Percentiles rank a stretch among this genome's conserved stretches.
Conservation (phyloP, 2,797 vertebrate genomes). For the Lepus oiostolus region DNA sequence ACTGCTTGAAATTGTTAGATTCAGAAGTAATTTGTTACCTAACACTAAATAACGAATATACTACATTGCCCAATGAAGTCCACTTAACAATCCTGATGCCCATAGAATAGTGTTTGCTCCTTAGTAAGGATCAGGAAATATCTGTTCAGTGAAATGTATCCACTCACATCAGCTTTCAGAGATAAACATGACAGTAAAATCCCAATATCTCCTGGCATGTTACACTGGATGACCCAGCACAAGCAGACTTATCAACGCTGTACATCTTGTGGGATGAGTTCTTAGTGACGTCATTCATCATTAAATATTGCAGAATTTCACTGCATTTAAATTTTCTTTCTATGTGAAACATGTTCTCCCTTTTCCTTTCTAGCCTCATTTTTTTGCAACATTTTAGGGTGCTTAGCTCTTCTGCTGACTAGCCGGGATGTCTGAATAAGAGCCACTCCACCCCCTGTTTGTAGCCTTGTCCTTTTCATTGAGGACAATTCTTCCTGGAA, state of each 20-base stretch:
- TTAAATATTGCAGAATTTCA: neutral
- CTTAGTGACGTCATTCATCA: neutral
- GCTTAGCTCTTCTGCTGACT: neutral
- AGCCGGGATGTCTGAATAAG: neutral
- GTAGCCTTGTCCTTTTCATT: neutral
- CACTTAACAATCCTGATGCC: neutral
- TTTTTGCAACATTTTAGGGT: neutral
- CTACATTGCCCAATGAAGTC: neutral
- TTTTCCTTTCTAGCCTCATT: neutral
- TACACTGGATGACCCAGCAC: neutral
- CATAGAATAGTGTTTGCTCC: neutral
- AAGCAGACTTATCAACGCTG: neutral
- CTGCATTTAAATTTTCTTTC: neutral
- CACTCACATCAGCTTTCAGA: neutral
- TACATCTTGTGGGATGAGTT: neutral
- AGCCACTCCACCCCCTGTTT: slow-evolving; percentile 58
- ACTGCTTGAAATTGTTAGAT: neutral
- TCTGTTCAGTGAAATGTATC: neutral
- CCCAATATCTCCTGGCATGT: neutral
- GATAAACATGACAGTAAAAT: neutral
- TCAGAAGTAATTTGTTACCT: neutral
- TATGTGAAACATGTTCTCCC: neutral
- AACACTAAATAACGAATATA: neutral
- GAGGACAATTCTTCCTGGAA: slow-evolving; percentile 63
- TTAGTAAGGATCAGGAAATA: neutral